Conservation (phyloP, 37 sponge, comb jelly and placozoan genomes). For the Halichondria panicea region DNA sequence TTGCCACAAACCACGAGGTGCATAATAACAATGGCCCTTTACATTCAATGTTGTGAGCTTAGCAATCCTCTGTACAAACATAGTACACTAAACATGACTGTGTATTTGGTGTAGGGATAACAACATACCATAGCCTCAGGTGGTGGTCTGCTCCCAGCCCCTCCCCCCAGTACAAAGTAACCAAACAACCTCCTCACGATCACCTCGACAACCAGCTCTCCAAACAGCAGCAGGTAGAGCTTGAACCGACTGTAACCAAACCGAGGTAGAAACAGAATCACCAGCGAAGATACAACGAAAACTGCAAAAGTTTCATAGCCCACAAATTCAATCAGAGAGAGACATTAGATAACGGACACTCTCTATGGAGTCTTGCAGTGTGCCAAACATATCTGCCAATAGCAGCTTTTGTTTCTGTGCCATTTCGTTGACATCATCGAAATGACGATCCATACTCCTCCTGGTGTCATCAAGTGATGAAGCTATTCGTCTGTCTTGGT, state of each 20-base stretch:
- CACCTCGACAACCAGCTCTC: constrained; percentile 20
- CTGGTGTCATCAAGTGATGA: constrained; percentile 17
- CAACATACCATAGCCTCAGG: constrained; percentile 15
- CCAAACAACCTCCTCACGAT: constrained; percentile 17
- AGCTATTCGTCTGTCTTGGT: constrained; percentile 50
- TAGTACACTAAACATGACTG: too few species aligned
- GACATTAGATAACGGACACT: constrained; percentile 34
- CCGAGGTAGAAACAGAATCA: constrained; percentile 46
- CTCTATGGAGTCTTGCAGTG: constrained; percentile 23
- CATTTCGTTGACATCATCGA: constrained; percentile 36
- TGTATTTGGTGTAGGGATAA: too few species aligned
- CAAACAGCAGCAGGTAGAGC: constrained; percentile 33
- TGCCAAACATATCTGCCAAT: constrained; percentile 21
- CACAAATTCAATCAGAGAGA: constrained; percentile 41
- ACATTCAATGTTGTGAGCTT: too few species aligned
- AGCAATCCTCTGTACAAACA: too few species aligned
- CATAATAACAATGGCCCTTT: too few species aligned
- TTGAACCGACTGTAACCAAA: constrained; percentile 38
- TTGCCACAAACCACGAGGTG: too few species aligned
- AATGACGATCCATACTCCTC: constrained; percentile 5
- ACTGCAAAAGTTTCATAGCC: constrained; percentile 27
- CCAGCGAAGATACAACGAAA: constrained; percentile 15
- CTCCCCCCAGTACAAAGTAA: constrained; percentile 1
- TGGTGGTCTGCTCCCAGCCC: neutral
- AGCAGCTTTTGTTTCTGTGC: constrained; percentile 52